These are phyloP conservation scores for Graphium colonna DNA, from an alignment of 2,888 invertebrate species.

Conservation along the genomic window DNA sequence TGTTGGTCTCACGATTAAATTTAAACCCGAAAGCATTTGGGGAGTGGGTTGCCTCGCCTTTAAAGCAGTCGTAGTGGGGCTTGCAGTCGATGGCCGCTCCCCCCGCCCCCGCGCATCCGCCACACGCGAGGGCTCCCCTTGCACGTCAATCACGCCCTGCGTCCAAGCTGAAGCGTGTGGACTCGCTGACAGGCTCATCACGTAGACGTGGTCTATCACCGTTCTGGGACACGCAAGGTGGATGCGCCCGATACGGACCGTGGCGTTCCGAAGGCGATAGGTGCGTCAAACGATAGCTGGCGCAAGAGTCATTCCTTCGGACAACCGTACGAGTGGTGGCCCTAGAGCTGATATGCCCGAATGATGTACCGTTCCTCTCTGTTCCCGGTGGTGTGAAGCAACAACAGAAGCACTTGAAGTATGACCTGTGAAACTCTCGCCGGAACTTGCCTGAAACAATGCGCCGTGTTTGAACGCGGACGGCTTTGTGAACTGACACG, in stretches of 20 bases:
- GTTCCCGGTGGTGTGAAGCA: constrained; percentile 47
- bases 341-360: constrained; percentile 66
- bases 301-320: constrained; percentile 70
- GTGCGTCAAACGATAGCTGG: constrained; percentile 67
- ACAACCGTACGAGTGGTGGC: constrained; percentile 68
- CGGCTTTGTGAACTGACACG: neutral
- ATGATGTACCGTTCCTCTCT: constrained; percentile 65
- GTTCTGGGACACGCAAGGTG: constrained; percentile 73
- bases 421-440: constrained; percentile 84
- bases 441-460: constrained; percentile 85
- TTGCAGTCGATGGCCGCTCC: constrained; percentile 54
- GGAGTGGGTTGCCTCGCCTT: constrained; percentile 32
- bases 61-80: constrained; percentile 71
- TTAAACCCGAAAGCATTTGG: constrained; percentile 25
- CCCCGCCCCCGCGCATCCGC: neutral
- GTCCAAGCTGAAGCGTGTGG: constrained; percentile 66
- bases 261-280: constrained; percentile 72
- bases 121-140: neutral
- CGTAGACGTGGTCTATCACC: constrained; percentile 55
- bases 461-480: neutral
- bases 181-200: constrained; percentile 68
- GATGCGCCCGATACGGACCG: constrained; percentile 64
- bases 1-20: constrained; percentile 24
- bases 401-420: constrained; percentile 82
- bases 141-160: constrained; percentile 65